Evolutionary conservation across 2,797 vertebrate genomes (phyloP), one percentile per base, ranked within the genome.

Genomic region (Pitangus sulphuratus): DNA sequence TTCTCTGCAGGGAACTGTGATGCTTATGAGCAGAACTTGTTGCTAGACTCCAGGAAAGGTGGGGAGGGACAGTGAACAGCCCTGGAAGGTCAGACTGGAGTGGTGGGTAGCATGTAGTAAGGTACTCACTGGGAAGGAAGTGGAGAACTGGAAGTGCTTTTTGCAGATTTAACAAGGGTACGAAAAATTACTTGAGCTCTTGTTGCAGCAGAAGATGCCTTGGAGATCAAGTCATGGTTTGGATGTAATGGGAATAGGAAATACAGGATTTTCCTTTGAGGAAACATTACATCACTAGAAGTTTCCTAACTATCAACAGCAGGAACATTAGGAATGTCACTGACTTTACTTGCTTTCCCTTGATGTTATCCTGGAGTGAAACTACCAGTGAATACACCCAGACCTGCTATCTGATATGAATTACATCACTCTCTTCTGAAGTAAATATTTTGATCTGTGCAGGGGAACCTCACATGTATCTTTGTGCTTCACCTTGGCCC

Each of bases 331-430:
- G 65, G 47, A 90, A 88, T 6, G 7, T 62, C 66, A 60, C 77
- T 95, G 88, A 53, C 69, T 90, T 90, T 56, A 68, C 78, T 84
- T 78, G 65, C 62, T 95, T 91, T 94, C 54, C 22, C 78, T 94
- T 95, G 89, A 96, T 93, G 53, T 93, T 96, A 91, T 94, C 74
- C 54, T 86, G 62, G n/a, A 86, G 84, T 80, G 89, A 96, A 95
- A 94, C 80, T 84, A 57, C 6, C 17, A 18, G 44, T 53, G 80
- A 82, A 84, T 89, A 91, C 82, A 93, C 80, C 79, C 89, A 89
- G 48, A 30, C 45, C 44, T 84, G 44, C 58, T 84, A 47, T 88
- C 64, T 91, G 69, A 28, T 64, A 81, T 37, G 47, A 86, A 40
- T 96, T 60, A 39, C 74, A 65, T 35, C 87, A 82, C 44, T 79